Evolutionary conservation across 2,797 vertebrate genomes (phyloP), one percentile per base, ranked within the genome.

Genomic region (Neopelma chrysocephalum): DNA sequence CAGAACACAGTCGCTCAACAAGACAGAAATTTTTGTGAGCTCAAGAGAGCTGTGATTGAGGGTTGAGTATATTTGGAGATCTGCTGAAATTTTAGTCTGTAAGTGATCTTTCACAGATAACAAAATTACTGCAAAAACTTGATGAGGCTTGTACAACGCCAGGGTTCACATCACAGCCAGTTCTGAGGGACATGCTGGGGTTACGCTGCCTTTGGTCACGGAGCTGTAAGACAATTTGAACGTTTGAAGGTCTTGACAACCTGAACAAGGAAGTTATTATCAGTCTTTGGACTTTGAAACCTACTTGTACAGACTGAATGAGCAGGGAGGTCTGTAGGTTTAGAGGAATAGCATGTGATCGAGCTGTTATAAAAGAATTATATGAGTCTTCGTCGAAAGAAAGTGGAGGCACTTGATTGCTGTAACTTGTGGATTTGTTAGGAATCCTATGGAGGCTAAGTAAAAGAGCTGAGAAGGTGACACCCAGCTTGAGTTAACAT

Each of bases 41-140:
- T 87, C 4, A 4, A 34, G 61, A 78, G 96, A 89, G 5, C 77
- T 93, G 85, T 87, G 82, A 70, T 73, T 89, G 86, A 64, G 82
- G 78, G 78, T 82, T 92, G 93, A 68, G 53, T 93, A 34, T 95
- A 94, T 95, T 76, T 95, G 96, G 88, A 90, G 91, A 90, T 87
- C 84, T 87, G 71, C 79, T 90, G 92, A 78, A 83, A 81, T 87
- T 68, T 71, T 47, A 56, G 65, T 56, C 83, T 64, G 51, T 47
- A 78, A 78, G 65, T 77, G 79, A 75, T 92, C 15, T 31, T 82
- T 85, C 61, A 65, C 42, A 57, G 48, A 48, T 51, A 84, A 84
- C 12, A 36, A 15, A 84, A 61, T 64, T 34, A 25, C 42, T 80
- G 70, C 75, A 89, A 9, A 62, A 88, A 20, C 34, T 64, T 43